A percentile compares a stretch with the other conserved stretches of the same genome.
Evolutionary conservation across 2,113 vertebrate genomes (phyloP).

Genomic region (Pygoscelis adeliae): DNA sequence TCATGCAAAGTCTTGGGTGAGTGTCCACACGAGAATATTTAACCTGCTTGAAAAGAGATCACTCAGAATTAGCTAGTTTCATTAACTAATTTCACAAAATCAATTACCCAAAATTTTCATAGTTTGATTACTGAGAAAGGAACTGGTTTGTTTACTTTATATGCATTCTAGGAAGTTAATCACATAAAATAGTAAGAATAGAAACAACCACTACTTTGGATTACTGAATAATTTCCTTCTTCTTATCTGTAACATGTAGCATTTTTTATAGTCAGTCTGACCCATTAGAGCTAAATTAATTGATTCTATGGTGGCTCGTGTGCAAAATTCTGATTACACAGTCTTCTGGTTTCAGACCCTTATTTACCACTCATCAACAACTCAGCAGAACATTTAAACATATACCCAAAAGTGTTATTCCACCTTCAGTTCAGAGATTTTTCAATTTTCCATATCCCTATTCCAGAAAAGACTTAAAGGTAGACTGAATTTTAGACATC

Average conservation of each 20-base stretch:
- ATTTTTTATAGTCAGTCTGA: not conserved
- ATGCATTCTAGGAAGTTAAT: not conserved
- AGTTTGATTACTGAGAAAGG: not conserved
- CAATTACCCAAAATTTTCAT: not conserved
- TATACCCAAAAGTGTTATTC: not conserved
- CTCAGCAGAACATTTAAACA: not conserved
- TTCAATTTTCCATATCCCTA: not conserved
- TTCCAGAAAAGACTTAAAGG: not conserved
- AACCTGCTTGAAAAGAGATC: slow-evolving; percentile 71
- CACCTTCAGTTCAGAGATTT: not conserved
- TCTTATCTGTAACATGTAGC: not conserved
- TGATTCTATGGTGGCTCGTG: not conserved
- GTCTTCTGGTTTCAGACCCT: not conserved
- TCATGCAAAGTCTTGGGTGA: slow-evolving; percentile 85
- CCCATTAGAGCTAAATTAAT: not conserved
- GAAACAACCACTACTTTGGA: not conserved
- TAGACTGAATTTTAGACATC: not conserved
- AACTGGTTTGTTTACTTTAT: not conserved
- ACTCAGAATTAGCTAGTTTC: not conserved
- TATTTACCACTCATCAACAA: not conserved
- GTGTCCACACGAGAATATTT: slow-evolving; percentile 82
- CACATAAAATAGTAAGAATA: not conserved
- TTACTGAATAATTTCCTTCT: not conserved
- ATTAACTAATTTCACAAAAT: not conserved
- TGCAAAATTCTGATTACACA: not conserved